Percentiles rank a stretch among this genome's conserved stretches.
These are phyloP conservation scores for Hystrix cristata DNA, from an alignment of 2,113 vertebrate species.

Conservation along the genomic window DNA sequence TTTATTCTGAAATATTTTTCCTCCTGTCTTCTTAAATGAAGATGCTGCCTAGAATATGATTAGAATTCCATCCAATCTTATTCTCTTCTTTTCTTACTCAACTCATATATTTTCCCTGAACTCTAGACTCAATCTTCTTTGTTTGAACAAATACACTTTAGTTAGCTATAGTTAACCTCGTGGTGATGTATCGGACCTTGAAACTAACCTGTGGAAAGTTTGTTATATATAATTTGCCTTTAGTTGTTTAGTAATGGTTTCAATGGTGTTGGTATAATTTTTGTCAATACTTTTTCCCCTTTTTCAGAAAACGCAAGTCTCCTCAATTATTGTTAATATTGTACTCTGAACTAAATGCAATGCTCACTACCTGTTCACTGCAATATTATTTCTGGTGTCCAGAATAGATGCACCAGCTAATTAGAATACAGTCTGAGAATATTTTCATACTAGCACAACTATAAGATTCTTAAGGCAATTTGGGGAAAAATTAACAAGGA, in stretches of 20 bases:
- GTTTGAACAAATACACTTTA: not conserved
- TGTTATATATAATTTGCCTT: not conserved
- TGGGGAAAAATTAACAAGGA: not conserved
- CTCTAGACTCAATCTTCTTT: not conserved
- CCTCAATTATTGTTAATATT: not conserved
- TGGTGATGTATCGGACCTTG: not conserved
- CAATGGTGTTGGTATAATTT: not conserved
- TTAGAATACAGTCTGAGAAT: not conserved
- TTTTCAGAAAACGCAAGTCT: not conserved
- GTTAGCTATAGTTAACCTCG: not conserved
- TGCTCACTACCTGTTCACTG: not conserved
- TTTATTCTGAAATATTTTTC: not conserved
- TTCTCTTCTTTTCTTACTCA: not conserved
- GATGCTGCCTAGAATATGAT: not conserved
- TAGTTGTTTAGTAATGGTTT: not conserved
- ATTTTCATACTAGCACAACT: not conserved
- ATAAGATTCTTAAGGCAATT: not conserved
- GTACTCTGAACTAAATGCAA: not conserved
- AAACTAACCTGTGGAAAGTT: not conserved
- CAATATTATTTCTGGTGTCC: not conserved
- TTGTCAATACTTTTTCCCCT: not conserved
- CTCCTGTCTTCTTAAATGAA: not conserved
- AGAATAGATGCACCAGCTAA: not conserved
- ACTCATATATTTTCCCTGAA: not conserved
- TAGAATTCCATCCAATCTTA: not conserved